Evolutionary conservation across 53 echinoderm and acorn worm species (phyloP).

Genomic region (Zoroaster sp.): DNA sequence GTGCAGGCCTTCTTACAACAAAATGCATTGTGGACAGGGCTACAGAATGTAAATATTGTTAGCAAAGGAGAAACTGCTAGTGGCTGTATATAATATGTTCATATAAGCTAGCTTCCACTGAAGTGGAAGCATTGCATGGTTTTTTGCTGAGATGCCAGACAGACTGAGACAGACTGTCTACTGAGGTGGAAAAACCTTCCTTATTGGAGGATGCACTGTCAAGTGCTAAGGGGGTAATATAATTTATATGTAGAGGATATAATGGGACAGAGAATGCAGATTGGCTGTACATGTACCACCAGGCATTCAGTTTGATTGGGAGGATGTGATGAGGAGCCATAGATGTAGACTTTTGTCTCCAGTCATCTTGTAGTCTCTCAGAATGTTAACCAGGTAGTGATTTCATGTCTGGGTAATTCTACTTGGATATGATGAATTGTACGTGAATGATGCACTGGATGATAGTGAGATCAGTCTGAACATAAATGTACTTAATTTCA

Average conservation of each 20-base stretch:
- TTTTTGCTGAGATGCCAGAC: neutral
- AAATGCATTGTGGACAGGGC: neutral
- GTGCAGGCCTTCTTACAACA: neutral
- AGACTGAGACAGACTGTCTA: slow-evolving; percentile 5
- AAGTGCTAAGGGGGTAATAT: neutral
- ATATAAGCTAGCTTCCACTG: neutral
- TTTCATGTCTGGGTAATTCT: neutral
- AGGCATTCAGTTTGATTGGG: neutral
- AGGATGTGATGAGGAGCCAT: neutral
- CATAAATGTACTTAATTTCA: neutral
- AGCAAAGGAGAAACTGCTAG: neutral
- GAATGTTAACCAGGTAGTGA: neutral
- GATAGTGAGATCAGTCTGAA: neutral
- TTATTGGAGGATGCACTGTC: neutral
- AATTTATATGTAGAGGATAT: slow-evolving; percentile 14
- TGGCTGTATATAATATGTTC: neutral
- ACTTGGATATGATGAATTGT: neutral
- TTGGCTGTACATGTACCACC: neutral
- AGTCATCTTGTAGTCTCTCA: neutral
- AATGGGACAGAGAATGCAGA: slow-evolving; percentile 3
- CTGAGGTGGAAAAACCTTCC: slow-evolving; percentile 21
- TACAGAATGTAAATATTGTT: neutral
- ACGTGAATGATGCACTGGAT: neutral
- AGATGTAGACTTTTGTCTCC: neutral
- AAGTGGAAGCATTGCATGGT: slow-evolving; percentile 9